phyloP scores from a whole-genome alignment of 2,797 vertebrate genomes.

The Pagetopsis macropterus region DNA sequence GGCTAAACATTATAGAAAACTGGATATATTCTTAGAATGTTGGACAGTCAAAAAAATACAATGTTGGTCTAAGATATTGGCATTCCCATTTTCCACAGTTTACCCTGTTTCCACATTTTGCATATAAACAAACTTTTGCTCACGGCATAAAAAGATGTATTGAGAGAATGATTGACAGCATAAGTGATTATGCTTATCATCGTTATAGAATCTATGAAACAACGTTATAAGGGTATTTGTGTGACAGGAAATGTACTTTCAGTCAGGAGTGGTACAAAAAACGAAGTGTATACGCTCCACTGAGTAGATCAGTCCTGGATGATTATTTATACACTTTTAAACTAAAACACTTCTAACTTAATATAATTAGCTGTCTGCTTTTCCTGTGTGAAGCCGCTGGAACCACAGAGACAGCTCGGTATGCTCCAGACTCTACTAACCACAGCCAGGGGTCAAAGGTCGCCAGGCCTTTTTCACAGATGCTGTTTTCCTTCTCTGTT shows the following conservation, averaged over 20 bases:
- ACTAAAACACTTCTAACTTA: constrained; percentile 20
- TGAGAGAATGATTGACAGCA: not conserved
- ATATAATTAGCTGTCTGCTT: constrained; percentile 49
- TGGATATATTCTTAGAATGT: too few relatives aligned
- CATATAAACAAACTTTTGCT: not conserved
- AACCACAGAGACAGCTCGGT: constrained; percentile 58
- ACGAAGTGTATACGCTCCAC: not conserved
- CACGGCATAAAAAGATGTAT: not conserved
- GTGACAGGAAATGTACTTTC: constrained; percentile 16
- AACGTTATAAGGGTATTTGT: not conserved
- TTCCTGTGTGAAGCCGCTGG: constrained; percentile 52
- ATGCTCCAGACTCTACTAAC: constrained; percentile 53
- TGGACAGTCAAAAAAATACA: too few relatives aligned
- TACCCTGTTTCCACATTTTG: not conserved
- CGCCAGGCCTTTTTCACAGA: constrained; percentile 45
- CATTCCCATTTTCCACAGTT: too few relatives aligned
- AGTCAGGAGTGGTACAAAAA: not conserved
- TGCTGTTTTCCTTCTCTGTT: constrained; percentile 51
- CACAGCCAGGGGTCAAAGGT: constrained; percentile 57
- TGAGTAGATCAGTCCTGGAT: not conserved
- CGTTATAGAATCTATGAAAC: not conserved
- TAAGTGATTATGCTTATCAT: not conserved
- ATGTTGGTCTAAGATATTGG: too few relatives aligned
- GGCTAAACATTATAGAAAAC: too few relatives aligned
- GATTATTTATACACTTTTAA: constrained; percentile 24